Evolutionary conservation across 2,888 invertebrate genomes (phyloP), one percentile per base, ranked within the genome.

Genomic region (Rhagophthalmus giganteus): DNA sequence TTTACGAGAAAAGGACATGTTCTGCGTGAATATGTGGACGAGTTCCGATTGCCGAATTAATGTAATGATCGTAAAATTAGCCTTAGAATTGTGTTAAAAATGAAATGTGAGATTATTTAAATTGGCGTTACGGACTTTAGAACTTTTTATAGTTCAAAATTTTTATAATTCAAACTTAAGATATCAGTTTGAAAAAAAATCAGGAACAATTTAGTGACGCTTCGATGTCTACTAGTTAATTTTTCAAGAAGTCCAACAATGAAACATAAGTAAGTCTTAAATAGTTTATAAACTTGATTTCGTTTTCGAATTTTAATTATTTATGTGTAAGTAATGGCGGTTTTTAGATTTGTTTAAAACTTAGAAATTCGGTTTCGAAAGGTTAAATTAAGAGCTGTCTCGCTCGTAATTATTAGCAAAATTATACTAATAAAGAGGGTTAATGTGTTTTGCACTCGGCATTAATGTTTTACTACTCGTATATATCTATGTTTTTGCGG

Each of bases 221-320:
- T 34, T 47, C 38, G 14, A 40, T 33, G 34, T 13, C n/a, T 27
- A 27, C 12, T 27, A n/a, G 45, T 31, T 35, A 40, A 7, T 15
- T 42, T 44, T 32, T 33, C 39, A 50, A 38, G 50, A 38, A 50
- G 38, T 32, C 26, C 42, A 50, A 50, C 42, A 42, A 50, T 44
- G 50, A 42, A 38, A 30, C 13, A 42, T 32, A 50, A 13, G 50
- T 50, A 44, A 50, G 50, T 41, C n/a, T 7, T n/a, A n/a, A n/a
- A n/a, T n/a, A n/a, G n/a, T n/a, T n/a, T n/a, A n/a, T n/a, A n/a
- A n/a, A n/a, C n/a, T n/a, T n/a, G n/a, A n/a, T n/a, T n/a, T n/a
- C 8, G 16, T 10, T 20, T 34, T 34, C 11, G 3, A 13, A 4
- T 2, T 31, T 31, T 5, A 2, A 32, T 32, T 15, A n/a, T n/a